These are phyloP conservation scores for Ceuthmochares aereus DNA, from an alignment of 2,113 vertebrate genomes.

Conservation along the genomic window DNA sequence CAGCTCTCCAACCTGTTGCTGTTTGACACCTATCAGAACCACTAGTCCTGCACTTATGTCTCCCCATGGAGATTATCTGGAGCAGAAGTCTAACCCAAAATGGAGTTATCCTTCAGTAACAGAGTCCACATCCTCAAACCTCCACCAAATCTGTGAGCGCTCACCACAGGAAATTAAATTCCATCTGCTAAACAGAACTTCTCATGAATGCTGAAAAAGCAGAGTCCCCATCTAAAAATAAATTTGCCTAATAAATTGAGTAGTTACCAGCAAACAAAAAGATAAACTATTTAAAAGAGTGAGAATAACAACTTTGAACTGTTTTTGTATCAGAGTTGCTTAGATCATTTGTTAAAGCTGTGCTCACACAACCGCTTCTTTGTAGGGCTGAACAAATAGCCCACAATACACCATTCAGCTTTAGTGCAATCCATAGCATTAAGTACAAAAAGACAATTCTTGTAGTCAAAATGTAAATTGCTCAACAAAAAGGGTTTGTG, in stretches of 20 bases:
- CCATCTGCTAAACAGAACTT: conserved; percentile 2
- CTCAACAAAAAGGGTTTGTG: background rate
- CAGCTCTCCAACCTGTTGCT: background rate
- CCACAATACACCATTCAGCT: conserved; percentile 66
- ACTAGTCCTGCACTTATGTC: background rate
- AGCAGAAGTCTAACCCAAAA: background rate
- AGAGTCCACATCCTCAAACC: background rate
- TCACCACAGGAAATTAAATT: background rate
- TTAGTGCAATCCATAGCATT: background rate
- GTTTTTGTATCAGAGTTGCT: conserved; percentile 28
- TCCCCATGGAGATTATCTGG: background rate
- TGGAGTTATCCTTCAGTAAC: background rate
- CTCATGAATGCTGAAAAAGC: background rate
- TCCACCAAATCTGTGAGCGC: background rate
- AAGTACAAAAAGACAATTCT: conserved; percentile 48
- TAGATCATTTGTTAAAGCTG: conserved; percentile 33
- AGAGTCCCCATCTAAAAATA: background rate
- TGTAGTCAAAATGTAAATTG: background rate
- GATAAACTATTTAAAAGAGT: conserved; percentile 34
- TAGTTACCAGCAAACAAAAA: conserved; percentile 21
- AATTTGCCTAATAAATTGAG: background rate
- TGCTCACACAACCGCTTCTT: conserved; percentile 61
- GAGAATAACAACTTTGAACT: conserved; percentile 20
- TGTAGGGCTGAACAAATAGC: conserved; percentile 56
- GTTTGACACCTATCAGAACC: background rate